phyloP scores from a whole-genome alignment of 2,797 vertebrate genomes.

The Pangasius sanitwongsei region DNA sequence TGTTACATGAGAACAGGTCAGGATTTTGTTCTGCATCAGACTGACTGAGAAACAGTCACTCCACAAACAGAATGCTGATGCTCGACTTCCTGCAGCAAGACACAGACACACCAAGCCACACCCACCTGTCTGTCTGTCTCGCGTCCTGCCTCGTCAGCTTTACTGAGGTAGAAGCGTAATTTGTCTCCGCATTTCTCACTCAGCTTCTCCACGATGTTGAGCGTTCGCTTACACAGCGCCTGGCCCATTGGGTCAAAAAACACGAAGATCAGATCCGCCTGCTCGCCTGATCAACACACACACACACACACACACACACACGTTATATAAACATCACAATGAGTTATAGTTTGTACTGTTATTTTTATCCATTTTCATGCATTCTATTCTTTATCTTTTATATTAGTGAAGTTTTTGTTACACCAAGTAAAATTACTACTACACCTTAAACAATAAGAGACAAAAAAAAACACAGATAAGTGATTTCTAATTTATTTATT shows the following conservation, averaged over 20 bases:
- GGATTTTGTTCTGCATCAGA: background rate
- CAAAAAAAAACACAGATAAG: background rate
- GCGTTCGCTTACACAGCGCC: constrained; percentile 81
- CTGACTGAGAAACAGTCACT: background rate
- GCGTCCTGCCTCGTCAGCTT: constrained; percentile 78
- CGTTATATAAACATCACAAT: background rate
- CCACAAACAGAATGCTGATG: background rate
- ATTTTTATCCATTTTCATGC: background rate
- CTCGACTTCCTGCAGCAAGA: background rate
- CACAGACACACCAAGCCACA: background rate
- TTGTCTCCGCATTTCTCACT: constrained; percentile 79
- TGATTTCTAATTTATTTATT: background rate
- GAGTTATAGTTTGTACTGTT: background rate
- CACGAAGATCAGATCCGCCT: constrained; percentile 80
- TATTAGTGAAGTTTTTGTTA: background rate
- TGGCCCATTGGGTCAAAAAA: constrained; percentile 85
- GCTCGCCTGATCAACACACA: constrained; percentile 69
- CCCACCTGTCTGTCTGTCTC: constrained; percentile 80
- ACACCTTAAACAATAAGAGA: background rate
- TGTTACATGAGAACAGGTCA: background rate
- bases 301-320: constrained; percentile 16
- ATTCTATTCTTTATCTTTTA: background rate
- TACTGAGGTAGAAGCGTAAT: constrained; percentile 80
- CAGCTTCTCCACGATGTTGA: constrained; percentile 82
- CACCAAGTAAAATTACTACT: background rate